A percentile compares a stretch with the other conserved stretches of the same genome.
phyloP scores from a whole-genome alignment of 2,888 invertebrate species.

The Coecobrya sp. region DNA sequence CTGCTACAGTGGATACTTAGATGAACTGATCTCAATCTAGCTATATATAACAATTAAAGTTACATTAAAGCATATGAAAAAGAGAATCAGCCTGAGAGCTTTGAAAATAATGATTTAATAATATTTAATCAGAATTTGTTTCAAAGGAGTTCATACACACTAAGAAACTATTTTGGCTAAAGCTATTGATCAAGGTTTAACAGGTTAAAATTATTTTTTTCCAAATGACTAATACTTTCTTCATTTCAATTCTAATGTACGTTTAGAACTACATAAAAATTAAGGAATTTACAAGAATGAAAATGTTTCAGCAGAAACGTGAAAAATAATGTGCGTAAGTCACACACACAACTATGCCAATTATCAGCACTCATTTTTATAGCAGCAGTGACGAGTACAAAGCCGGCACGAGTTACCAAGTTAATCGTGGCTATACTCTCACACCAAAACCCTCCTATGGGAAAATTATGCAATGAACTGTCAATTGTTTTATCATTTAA shows the following conservation, averaged over 20 bases:
- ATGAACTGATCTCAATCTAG: too few species aligned
- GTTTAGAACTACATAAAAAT: too few species aligned
- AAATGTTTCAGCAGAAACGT: not conserved
- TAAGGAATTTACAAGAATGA: too few species aligned
- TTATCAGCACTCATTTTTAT: not conserved
- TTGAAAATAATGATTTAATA: not conserved
- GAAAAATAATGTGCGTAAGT: not conserved
- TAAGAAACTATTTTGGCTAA: not conserved
- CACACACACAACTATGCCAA: constrained; percentile 26
- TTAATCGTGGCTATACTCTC: too few species aligned
- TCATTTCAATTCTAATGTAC: too few species aligned
- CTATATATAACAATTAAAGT: too few species aligned
- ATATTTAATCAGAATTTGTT: too few species aligned
- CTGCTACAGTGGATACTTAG: too few species aligned
- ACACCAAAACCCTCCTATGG: not conserved
- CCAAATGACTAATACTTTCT: too few species aligned
- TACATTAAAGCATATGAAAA: not conserved
- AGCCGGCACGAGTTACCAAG: not conserved
- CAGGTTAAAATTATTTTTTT: too few species aligned
- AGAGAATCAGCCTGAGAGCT: not conserved
- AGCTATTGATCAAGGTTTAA: too few species aligned
- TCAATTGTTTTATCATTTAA: constrained; percentile 15
- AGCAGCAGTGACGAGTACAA: constrained; percentile 14
- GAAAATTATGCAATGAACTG: constrained; percentile 53
- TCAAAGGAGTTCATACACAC: not conserved